Evolutionary conservation across 92 coral and sea anemone genomes (phyloP), one percentile per base, ranked within the genome.

Genomic region (Umimayanthus chanpuru): DNA sequence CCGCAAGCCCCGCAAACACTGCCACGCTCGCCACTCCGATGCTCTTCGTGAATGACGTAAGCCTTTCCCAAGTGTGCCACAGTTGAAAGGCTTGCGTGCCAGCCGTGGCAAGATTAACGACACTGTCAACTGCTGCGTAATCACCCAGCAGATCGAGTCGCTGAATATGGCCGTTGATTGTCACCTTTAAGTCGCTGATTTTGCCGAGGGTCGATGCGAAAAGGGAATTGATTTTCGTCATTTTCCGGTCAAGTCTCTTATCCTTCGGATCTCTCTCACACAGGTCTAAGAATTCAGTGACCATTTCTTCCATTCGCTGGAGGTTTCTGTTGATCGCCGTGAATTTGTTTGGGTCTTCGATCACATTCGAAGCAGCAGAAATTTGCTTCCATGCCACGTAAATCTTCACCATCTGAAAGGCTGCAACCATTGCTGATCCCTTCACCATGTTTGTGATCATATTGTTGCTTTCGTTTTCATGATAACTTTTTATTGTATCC

Each of bases 131-230:
- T 9, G 90, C 93, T 20, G 91, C 41, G 86, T 89, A 82, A 80
- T 92, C 93, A 12, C 90, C 91, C 49, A 85, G 40, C 14, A 94
- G 89, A 61, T 94, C 96, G 56, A 93, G 90, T 67, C 90, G 88
- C 85, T 92, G 91, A 83, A 93, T 92, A 32, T 92, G 91, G 64
- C 96, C 96, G 67, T 93, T 80, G 14, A 93, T 92, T 10, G 81
- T 88, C 8, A 93, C 88, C 80, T 66, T 80, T 65, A 88, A 44
- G 61, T 88, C 81, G 87, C 91, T 92, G 85, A 94, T 89, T 77
- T 84, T 92, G 30, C 81, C 82, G 2, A 90, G 89, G 3, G 96
- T 94, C 2, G 81, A 70, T 3, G 90, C 81, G 85, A 87, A 94
- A 41, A 89, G 89, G 0, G 93, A 76, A 85, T 94, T 92, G 23